Base-by-base conservation (phyloP, 2,888 invertebrate species). In the Carabus problematicus region DNA sequence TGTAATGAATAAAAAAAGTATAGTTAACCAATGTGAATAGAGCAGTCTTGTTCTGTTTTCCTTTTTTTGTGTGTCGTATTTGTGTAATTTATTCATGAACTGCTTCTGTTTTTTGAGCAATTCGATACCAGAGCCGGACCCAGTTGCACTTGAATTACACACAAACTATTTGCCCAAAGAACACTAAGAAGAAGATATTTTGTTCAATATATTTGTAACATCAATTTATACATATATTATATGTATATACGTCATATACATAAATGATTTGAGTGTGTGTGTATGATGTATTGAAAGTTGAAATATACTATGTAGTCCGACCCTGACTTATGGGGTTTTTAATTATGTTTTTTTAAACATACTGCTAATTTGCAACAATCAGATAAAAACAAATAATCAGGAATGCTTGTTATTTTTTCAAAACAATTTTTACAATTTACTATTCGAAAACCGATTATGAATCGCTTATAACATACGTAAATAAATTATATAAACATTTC, bases 1-100 rank as follows among this genome's bases (percentile, higher is more conserved):
- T 47, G 55, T 61, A 69, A 62, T 69, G 47, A 55, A 60, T 62
- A 69, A 62, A 69, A n/a, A 56, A 69, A 69, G 9, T 60, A 66
- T 49, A 18, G 16, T 67, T 52, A 67, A 67, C 39, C 61, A 69
- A 62, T 69, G 55, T 62, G 69, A 69, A 55, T 55, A 39, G 41
- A 61, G 62, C 69, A 69, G 69, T 69, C 69, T 69, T 69, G 9
- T 40, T 61, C 52, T 59, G 45, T 58, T 64, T 64, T 64, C 29
- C 55, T 64, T 64, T 41, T 41, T 41, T 54, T 64, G 54, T 64
- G 54, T 64, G 42, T 42, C 55, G 56, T 56, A 42, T 62, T 29
- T 29, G 29, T 29, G 29, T 29, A 29, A 29, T 29, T 29, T n/a
- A 54, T 64, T 64, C 29, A 47, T 55, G 55, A 64, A 55, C 55